Base-by-base conservation (phyloP, 1,140 invertebrate genomes). In the Melitaea cinxia region DNA sequence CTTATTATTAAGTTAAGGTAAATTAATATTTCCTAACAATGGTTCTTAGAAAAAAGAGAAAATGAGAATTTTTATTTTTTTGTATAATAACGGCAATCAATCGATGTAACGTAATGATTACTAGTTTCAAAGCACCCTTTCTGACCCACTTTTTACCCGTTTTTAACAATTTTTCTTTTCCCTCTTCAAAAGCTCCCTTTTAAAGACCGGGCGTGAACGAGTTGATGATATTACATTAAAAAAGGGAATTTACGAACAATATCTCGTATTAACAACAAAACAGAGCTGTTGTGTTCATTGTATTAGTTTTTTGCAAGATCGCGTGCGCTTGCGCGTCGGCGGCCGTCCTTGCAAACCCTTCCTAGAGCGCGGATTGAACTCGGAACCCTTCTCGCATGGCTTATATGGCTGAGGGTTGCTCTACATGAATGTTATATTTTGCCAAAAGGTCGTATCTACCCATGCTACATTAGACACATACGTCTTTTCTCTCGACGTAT, bases 221-320 rank as follows among this genome's bases (percentile, higher is more conserved):
- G 88, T 91, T 91, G 88, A 91, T 91, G 88, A 91, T 91, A 91
- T 89, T 91, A 91, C 88, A 80, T 85, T 91, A 89, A 88, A 33
- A 80, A 75, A 73, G 60, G 65, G 81, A 89, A 88, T 89, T 91
- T 82, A 82, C 86, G 88, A 88, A 91, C 88, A 91, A 89, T 91
- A 85, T 82, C 72, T 77, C 78, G 81, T 87, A 88, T 91, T 90
- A 88, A 83, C 82, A 89, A 89, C 85, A 89, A 88, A 85, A 87
- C 84, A 84, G 84, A 77, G 80, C 66, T 81, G 78, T 88, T 85
- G 83, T 85, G 75, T 70, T 74, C 78, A 81, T 89, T 89, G 83
- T 91, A 77, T 60, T 75, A 72, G 78, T 86, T 91, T 91, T 91
- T 91, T 91, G 82, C 77, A 67, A 82, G 78, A 82, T 91, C 86